Conservation (phyloP, 2,113 vertebrate species). For the Gopherus flavomarginatus region DNA sequence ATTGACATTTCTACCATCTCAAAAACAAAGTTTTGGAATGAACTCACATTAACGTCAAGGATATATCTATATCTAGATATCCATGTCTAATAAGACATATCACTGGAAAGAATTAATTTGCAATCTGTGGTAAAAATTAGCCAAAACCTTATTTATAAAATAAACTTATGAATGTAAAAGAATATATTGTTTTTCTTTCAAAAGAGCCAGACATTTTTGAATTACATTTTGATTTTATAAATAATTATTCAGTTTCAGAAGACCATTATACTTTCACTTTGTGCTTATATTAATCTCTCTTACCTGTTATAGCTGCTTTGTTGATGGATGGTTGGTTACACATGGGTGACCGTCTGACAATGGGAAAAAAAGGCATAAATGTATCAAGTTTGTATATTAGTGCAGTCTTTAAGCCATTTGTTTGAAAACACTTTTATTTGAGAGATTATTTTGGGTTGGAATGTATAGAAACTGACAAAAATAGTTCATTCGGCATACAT, state of each 20-base stretch:
- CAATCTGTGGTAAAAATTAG: neutral
- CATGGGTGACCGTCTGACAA: constrained; percentile 94
- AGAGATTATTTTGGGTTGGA: neutral
- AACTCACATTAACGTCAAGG: neutral
- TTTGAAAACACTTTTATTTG: neutral
- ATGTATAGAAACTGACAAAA: neutral
- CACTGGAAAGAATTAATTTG: neutral
- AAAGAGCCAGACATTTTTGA: neutral
- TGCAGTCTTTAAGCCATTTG: neutral
- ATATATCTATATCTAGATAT: neutral
- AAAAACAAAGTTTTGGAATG: neutral
- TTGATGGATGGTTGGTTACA: constrained; percentile 97
- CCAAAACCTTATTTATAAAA: neutral
- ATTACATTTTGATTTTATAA: neutral
- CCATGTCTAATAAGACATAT: neutral
- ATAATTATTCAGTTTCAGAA: neutral
- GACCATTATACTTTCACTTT: neutral
- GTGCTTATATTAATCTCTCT: constrained; percentile 20
- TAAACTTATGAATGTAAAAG: neutral
- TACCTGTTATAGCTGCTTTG: constrained; percentile 97
- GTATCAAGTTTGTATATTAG: neutral
- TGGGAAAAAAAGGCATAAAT: constrained; percentile 24
- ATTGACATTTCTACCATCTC: neutral
- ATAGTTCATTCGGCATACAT: neutral
- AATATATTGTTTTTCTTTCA: neutral